Evolutionary conservation across 53 echinoderm and acorn worm species (phyloP).

Genomic region (Mesocentrotus franciscanus): DNA sequence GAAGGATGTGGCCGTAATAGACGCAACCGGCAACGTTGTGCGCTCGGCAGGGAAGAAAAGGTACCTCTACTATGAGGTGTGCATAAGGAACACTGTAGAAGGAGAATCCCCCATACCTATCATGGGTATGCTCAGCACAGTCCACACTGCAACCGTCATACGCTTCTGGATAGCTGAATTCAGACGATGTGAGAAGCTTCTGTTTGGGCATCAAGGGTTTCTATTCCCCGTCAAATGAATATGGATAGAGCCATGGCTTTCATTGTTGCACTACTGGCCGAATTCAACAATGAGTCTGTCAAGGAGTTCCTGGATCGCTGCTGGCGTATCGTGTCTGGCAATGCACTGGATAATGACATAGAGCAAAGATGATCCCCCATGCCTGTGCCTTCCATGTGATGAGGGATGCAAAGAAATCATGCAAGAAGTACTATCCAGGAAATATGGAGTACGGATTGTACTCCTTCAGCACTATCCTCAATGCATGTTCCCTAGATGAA

Average conservation of each 20-base stretch:
- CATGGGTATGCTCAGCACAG: conserved; percentile 47
- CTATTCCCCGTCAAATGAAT: conserved; percentile 50
- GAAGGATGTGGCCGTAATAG: conserved; percentile 39
- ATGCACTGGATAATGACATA: conserved; percentile 51
- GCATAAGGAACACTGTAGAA: conserved; percentile 20
- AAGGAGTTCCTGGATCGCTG: conserved; percentile 54
- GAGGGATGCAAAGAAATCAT: conserved; percentile 49
- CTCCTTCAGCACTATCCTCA: conserved; percentile 50
- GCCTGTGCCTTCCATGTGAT: conserved; percentile 54
- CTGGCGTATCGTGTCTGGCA: conserved; percentile 57
- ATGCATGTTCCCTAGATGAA: conserved; percentile 8
- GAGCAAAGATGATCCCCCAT: conserved; percentile 47
- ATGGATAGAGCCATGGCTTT: conserved; percentile 64
- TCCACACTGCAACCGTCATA: conserved; percentile 50
- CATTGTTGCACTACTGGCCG: conserved; percentile 52
- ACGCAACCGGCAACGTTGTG: conserved; percentile 36
- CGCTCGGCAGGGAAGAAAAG: conserved; percentile 20
- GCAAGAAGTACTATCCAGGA: conserved; percentile 54
- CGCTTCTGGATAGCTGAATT: conserved; percentile 54
- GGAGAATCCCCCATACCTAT: conserved; percentile 45
- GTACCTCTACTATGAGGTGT: conserved; percentile 24
- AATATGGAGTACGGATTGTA: conserved; percentile 57
- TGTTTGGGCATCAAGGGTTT: conserved; percentile 48
- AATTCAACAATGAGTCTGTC: conserved; percentile 60
- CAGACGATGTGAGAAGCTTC: conserved; percentile 47